These are phyloP conservation scores for Xerus inauris DNA, from an alignment of 2,113 vertebrate species.

Conservation along the genomic window DNA sequence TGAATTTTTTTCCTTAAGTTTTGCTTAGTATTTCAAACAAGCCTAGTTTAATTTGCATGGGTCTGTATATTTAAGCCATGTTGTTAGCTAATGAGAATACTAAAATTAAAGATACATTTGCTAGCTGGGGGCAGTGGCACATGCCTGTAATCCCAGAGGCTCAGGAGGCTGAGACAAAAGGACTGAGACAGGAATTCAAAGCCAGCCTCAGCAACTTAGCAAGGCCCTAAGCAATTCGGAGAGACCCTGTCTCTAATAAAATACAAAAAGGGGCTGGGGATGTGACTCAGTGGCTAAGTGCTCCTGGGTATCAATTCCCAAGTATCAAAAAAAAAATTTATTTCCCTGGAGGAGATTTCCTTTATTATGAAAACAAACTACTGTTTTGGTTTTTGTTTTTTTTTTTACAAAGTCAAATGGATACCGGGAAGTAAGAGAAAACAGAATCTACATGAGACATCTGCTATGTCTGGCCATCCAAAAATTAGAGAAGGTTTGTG, in stretches of 20 bases:
- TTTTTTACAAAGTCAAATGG: background rate
- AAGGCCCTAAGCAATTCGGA: too few relatives aligned
- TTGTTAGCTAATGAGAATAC: too few relatives aligned
- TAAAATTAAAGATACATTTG: background rate
- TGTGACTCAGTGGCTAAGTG: too few relatives aligned
- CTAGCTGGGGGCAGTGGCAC: too few relatives aligned
- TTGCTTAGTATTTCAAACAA: background rate
- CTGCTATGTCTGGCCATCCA: background rate
- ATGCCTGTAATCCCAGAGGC: too few relatives aligned
- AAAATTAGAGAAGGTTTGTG: background rate
- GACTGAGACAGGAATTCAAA: too few relatives aligned
- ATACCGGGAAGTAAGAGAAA: background rate
- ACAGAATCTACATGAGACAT: background rate
- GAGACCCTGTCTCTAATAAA: too few relatives aligned
- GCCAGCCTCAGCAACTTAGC: too few relatives aligned
- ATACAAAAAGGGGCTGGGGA: too few relatives aligned
- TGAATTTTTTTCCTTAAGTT: background rate
- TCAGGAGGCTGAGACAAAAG: too few relatives aligned
- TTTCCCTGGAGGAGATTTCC: background rate
- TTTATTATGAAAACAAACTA: background rate
- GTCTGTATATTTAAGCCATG: background rate
- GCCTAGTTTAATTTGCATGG: background rate
- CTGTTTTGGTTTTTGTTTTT: background rate
- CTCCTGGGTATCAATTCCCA: too few relatives aligned
- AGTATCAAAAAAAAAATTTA: too few relatives aligned